Conservation (phyloP, 1,140 invertebrate species). For the Pogonus chalceus region DNA sequence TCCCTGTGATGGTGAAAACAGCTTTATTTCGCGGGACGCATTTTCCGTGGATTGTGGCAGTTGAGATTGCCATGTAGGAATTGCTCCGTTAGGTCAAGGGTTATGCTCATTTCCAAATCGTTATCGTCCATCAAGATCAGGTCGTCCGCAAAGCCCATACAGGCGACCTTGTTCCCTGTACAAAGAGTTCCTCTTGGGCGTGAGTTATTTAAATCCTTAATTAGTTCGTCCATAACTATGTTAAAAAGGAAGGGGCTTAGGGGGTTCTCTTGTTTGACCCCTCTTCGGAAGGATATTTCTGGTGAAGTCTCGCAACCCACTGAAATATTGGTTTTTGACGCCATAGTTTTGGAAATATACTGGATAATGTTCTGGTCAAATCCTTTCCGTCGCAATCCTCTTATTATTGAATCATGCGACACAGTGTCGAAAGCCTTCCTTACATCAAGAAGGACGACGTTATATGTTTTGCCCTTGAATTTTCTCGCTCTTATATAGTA, state of each 20-base stretch:
- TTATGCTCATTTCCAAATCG: background rate
- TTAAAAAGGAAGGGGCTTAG: slow-evolving; percentile 38
- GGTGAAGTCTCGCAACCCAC: slow-evolving; percentile 14
- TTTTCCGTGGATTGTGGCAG: background rate
- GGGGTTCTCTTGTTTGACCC: slow-evolving; percentile 40
- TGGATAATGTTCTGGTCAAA: slow-evolving; percentile 19
- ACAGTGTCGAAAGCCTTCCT: slow-evolving; percentile 30
- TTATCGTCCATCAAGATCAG: background rate
- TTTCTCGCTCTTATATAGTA: slow-evolving; percentile 25
- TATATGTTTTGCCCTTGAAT: slow-evolving; percentile 21
- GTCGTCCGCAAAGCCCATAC: background rate
- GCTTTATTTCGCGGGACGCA: background rate
- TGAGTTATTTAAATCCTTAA: slow-evolving; percentile 10
- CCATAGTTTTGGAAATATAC: slow-evolving; percentile 22
- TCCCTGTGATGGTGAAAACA: background rate
- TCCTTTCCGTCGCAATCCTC: slow-evolving; percentile 17
- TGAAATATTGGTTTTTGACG: slow-evolving; percentile 16
- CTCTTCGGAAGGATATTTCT: slow-evolving; percentile 21
- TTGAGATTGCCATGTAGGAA: background rate
- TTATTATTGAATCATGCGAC: slow-evolving; percentile 22
- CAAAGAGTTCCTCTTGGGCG: background rate
- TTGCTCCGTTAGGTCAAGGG: background rate
- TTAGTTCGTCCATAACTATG: slow-evolving; percentile 31
- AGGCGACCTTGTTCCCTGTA: background rate
- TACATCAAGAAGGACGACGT: slow-evolving; percentile 29